Evolutionary conservation across 2,113 vertebrate genomes (phyloP).

Genomic region (Oophaga pumilio): DNA sequence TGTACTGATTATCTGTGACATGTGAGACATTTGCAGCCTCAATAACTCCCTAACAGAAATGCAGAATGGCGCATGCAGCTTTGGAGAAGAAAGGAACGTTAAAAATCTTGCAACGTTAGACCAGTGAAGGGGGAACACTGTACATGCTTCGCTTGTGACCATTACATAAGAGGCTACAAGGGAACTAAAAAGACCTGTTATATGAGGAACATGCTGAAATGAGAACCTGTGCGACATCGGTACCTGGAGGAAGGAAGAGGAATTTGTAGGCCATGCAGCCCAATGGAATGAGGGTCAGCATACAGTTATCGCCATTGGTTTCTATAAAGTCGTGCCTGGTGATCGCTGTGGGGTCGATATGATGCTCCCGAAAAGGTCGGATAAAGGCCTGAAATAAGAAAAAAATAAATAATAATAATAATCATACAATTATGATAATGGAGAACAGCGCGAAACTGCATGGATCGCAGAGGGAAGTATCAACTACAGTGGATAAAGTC

Average conservation of each 20-base stretch:
- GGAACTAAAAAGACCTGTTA: too few species aligned
- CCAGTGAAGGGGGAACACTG: neutral
- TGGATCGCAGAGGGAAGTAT: too few species aligned
- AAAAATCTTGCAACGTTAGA: neutral
- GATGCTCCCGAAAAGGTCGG: constrained; percentile 94
- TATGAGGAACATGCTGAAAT: neutral
- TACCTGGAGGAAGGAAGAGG: constrained; percentile 83
- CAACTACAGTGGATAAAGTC: too few species aligned
- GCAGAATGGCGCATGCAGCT: neutral
- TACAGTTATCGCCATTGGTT: constrained; percentile 98
- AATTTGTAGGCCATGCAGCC: constrained; percentile 93
- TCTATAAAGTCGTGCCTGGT: constrained; percentile 98
- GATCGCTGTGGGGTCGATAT: constrained; percentile 98
- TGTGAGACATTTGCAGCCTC: too few species aligned
- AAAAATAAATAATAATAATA: too few species aligned
- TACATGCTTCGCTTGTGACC: neutral
- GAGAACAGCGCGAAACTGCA: too few species aligned
- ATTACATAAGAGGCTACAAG: neutral
- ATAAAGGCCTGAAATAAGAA: constrained; percentile 86
- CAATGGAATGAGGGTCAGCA: constrained; percentile 87
- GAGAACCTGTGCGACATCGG: constrained; percentile 9
- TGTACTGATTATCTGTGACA: too few species aligned
- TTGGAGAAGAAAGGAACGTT: neutral
- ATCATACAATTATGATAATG: neutral
- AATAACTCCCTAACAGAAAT: too few species aligned